Percentiles rank a stretch among this genome's conserved stretches.
These are phyloP conservation scores for Mionectes macconnelli DNA, from an alignment of 2,113 vertebrate species.

Conservation along the genomic window DNA sequence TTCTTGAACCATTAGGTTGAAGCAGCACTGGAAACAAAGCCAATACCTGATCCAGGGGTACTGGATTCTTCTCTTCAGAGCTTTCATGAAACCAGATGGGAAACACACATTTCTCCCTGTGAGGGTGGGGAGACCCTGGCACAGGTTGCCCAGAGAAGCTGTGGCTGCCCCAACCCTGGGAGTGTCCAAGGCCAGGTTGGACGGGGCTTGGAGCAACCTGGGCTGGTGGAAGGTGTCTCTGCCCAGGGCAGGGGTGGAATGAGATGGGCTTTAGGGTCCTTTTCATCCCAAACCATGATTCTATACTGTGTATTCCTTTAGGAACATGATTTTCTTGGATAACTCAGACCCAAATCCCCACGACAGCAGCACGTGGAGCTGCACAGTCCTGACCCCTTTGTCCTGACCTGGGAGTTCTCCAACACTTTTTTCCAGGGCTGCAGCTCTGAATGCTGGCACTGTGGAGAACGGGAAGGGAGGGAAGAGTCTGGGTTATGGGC, in stretches of 20 bases:
- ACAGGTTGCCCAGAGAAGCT: not conserved
- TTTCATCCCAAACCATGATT: not conserved
- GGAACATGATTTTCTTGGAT: rapidly evolving
- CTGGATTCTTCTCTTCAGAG: not conserved
- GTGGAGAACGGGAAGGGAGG: constrained; percentile 1
- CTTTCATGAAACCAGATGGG: not conserved
- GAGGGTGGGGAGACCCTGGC: not conserved
- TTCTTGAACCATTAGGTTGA: not conserved
- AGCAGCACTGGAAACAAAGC: not conserved
- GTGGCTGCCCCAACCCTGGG: not conserved
- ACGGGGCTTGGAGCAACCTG: rapidly evolving
- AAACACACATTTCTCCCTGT: not conserved
- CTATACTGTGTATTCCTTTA: rapidly evolving
- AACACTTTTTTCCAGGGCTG: not conserved
- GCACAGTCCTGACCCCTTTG: not conserved
- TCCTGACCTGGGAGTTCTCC: not conserved
- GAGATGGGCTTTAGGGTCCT: not conserved
- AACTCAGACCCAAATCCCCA: not conserved
- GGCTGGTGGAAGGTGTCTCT: not conserved
- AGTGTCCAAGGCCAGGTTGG: not conserved
- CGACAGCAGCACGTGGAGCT: not conserved
- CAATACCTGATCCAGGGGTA: not conserved
- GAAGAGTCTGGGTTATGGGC: constrained; percentile 50
- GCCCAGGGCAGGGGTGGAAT: not conserved
- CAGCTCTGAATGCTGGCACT: not conserved